Evolutionary conservation across 2,113 vertebrate genomes (phyloP), one percentile per base, ranked within the genome.

Genomic region (Indicator maculatus): DNA sequence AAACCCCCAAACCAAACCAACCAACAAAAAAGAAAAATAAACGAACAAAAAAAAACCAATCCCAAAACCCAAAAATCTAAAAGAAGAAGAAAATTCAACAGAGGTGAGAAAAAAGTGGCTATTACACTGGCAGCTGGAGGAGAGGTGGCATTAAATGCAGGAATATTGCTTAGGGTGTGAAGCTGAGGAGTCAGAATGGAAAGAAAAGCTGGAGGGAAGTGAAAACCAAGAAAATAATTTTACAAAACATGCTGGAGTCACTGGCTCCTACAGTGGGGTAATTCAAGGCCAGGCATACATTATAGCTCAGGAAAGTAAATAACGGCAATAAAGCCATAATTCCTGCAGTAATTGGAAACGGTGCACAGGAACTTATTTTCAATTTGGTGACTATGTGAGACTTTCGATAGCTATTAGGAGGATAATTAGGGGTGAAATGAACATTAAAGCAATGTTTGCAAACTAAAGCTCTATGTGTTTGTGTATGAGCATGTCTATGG

Each of bases 391-490:
- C n/a, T 55, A 79, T 81, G 70, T 83, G 85, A 94, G 95, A 95
- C 80, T 97, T 97, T 96, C 5, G 19, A 93, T 95, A 96, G 84
- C 88, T 97, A 92, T 97, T 97, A 96, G 83, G 20, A 93, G 60
- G 94, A 95, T 97, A 97, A 97, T 97, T 96, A 97, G 95, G 94
- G 91, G 93, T 96, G 94, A 97, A 95, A 97, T 93, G 84, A 97
- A 97, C 93, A 96, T 96, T 97, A 97, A 97, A 93, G 95, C 91
- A 97, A 85, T 93, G 93, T 93, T 96, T 96, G 92, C 73, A 95
- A 72, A 82, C 91, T 93, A 93, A 86, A 39, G 23, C 26, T 84
- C 19, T 52, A 7, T 52, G 16, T 19, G 8, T 58, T 16, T 65
- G 17, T 66, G 45, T 61, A 23, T 45, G 16, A 73, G 8, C 4